These are phyloP conservation scores for Brachyptera putata DNA, from an alignment of 2,888 invertebrate species.

Conservation along the genomic window DNA sequence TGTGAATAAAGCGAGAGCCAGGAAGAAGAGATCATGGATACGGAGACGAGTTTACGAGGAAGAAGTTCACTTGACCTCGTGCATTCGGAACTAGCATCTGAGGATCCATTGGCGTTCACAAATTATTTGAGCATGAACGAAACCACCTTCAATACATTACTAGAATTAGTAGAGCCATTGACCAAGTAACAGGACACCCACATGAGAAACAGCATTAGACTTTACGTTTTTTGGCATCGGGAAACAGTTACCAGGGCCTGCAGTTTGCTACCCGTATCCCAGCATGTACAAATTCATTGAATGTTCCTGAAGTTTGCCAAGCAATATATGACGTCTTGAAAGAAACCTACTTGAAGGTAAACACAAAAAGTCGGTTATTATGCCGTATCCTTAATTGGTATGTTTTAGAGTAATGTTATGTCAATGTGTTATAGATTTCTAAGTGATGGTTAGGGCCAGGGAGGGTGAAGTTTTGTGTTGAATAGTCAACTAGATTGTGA, in stretches of 20 bases:
- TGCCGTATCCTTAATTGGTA: too few relatives aligned
- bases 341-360: slow-evolving; percentile 5
- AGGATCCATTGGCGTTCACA: not conserved
- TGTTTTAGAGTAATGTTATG: too few relatives aligned
- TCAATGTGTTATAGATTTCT: too few relatives aligned
- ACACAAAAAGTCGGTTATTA: not conserved
- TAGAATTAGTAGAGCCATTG: not conserved
- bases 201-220: not conserved
- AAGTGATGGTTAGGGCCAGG: not conserved
- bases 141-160: not conserved
- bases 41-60: too few relatives aligned
- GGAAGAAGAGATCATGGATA: too few relatives aligned
- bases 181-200: not conserved
- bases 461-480: too few relatives aligned
- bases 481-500: too few relatives aligned
- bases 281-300: not conserved
- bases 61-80: not conserved
- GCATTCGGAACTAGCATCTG: not conserved
- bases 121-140: not conserved
- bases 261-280: slow-evolving; percentile 2
- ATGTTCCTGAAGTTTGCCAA: slow-evolving; percentile 4
- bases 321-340: not conserved
- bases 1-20: too few relatives aligned
- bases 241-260: not conserved
- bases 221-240: slow-evolving; percentile 15